Base-by-base conservation (phyloP, 2,888 invertebrate genomes). In the Caenorhabditis sulstoni region DNA sequence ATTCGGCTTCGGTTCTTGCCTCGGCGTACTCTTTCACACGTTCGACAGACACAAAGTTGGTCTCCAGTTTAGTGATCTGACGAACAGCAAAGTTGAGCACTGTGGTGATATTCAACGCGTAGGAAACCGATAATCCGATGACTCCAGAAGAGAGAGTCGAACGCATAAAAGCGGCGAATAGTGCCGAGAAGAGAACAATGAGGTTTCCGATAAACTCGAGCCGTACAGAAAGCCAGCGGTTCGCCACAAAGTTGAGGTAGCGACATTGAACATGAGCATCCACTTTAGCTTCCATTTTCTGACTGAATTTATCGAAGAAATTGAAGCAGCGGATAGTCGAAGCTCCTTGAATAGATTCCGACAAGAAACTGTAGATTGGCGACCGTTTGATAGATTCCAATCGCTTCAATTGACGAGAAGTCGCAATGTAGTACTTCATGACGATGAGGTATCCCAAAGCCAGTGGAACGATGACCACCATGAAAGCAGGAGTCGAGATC, bases 321-420 rank as follows among this genome's bases (percentile, higher is more conserved):
- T 81, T 80, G 67, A 87, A 90, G 7, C 90, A 90, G 12, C 90
- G 73, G 37, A 92, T 91, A 1, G 90, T 90, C 0, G 90, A 87
- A 8, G 91, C 91, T 4, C 93, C 92, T 85, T 89, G 95, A 57
- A 98, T 94, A 49, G 95, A 96, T 92, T 98, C 98, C 53, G 96
- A 4, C 44, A 47, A n/a, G 11, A 37, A 37, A 4, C 7, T 16
- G 92, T 96, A 98, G 89, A 98, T 97, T 0, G 98, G 98, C 20
- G 97, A 97, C 68, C 96, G 93, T 0, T 96, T 95, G 0, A 96
- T 94, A 0, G 97, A 97, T 91, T 97, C 97, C 74, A 98, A 92
- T 65, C 98, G 93, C 92, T 97, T 97, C 85, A 99, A 91, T 70
- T 98, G 98, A 18, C 97, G 92, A 1, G 97, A 97, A 0, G 96